Base-by-base conservation (phyloP, 2,797 vertebrate genomes). In the Leptoclinus maculatus region DNA sequence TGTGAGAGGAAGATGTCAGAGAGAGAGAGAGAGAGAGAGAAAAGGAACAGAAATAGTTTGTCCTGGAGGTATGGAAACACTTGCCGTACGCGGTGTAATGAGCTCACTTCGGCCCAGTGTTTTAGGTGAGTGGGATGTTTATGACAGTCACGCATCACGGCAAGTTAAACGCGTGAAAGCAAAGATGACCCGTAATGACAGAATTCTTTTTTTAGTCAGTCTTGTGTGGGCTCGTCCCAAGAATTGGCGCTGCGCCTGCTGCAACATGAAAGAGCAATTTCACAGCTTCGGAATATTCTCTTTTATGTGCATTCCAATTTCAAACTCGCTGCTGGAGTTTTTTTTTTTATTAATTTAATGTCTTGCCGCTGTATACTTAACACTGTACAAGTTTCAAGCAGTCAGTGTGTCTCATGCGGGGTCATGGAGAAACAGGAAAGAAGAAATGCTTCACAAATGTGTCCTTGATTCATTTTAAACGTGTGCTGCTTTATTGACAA, bases 241-340 rank as follows among this genome's bases (percentile, higher is more conserved):
- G 88, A 87, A 87, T 83, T 88, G 86, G 87, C 68, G 29, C 71
- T 1, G 66, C 11, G 65, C 76, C 1, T 36, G 29, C 69, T 38
- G 70, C 84, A 53, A 88, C 89, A 89, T 88, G 86, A 93, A 91
- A 88, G 87, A 85, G 71, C 25, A 36, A 93, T 93, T 94, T 92
- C 90, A 91, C 89, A 89, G 89, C 79, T 86, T 89, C 36, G 38
- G 75, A 89, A 91, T 81, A 89, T 86, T 83, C 84, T 78, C 86
- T 90, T 88, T 89, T 87, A 88, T 90, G 87, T 83, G 79, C 59
- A 72, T 84, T 90, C 79, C 87, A 86, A 78, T 90, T 90, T 86
- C 78, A 74, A 77, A 83, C 79, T 63, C 66, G 5, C 74, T 78
- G 78, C 80, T 81, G 66, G 62, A 70, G 65, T 68, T 72, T 80